phyloP scores from a whole-genome alignment of 2,797 vertebrate genomes.

The Schizopygopsis malacanthus region DNA sequence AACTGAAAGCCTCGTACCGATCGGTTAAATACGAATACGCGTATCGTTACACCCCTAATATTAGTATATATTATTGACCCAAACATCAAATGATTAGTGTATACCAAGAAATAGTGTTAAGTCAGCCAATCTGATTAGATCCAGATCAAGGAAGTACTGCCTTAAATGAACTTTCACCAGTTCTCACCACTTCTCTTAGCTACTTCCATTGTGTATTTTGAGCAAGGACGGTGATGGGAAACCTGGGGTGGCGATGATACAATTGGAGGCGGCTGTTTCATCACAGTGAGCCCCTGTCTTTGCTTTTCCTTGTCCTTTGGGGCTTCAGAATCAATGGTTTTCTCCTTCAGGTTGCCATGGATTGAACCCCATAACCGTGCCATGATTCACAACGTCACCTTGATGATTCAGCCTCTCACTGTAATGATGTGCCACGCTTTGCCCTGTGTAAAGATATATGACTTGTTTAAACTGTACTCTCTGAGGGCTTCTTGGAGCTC shows the following conservation, averaged over 20 bases:
- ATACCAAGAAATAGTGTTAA: not conserved
- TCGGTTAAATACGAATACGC: too few relatives aligned
- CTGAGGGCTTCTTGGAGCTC: constrained; percentile 66
- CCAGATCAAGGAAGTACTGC: not conserved
- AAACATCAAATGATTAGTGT: not conserved
- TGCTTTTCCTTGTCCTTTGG: not conserved
- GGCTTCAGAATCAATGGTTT: constrained; percentile 25
- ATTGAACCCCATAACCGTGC: constrained; percentile 52
- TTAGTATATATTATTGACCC: not conserved
- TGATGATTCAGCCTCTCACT: constrained; percentile 36
- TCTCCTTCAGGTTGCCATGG: constrained; percentile 36
- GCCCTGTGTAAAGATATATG: constrained; percentile 67
- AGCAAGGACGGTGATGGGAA: not conserved
- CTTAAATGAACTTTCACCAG: not conserved
- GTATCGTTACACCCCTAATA: too few relatives aligned
- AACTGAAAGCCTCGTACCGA: too few relatives aligned
- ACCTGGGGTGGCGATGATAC: not conserved
- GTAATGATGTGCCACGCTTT: constrained; percentile 29
- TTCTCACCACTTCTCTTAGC: not conserved
- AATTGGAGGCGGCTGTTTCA: not conserved
- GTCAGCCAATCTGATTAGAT: not conserved
- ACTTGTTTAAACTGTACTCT: constrained; percentile 72
- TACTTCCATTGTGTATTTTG: not conserved
- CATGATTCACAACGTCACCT: constrained; percentile 54
- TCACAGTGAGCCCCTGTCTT: not conserved